A percentile compares a stretch with the other conserved stretches of the same genome.
These are phyloP conservation scores for Acronicta alni DNA, from an alignment of 2,888 invertebrate genomes.

Conservation along the genomic window DNA sequence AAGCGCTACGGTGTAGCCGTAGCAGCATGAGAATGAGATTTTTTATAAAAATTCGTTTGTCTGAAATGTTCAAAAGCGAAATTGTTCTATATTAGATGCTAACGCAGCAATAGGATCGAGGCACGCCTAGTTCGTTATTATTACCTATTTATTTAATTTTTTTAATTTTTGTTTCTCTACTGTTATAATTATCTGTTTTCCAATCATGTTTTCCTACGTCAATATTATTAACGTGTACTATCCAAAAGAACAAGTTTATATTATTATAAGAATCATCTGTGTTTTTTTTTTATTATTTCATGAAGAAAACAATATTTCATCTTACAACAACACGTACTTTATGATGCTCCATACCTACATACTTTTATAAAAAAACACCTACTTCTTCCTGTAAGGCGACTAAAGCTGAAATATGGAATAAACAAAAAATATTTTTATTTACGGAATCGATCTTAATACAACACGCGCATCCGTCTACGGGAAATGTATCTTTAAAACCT, in stretches of 20 bases:
- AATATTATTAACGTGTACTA: neutral
- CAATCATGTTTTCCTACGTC: too few relatives aligned
- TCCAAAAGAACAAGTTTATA: neutral
- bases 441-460: constrained; percentile 58
- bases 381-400: constrained; percentile 12
- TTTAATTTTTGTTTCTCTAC: too few relatives aligned
- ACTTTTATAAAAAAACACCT: constrained; percentile 9
- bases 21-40: constrained; percentile 14
- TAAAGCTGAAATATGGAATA: constrained; percentile 42
- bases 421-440: constrained; percentile 61
- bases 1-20: constrained; percentile 37
- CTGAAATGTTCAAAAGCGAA: too few relatives aligned
- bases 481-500: constrained; percentile 56
- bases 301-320: neutral
- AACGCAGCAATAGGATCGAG: too few relatives aligned
- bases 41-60: too few relatives aligned
- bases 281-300: too few relatives aligned
- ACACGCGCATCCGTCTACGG: constrained; percentile 53
- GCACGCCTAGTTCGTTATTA: too few relatives aligned
- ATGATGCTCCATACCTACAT: constrained; percentile 2
- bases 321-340: neutral
- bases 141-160: too few relatives aligned
- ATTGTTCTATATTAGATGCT: too few relatives aligned
- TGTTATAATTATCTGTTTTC: too few relatives aligned
- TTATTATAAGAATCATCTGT: too few relatives aligned